Evolutionary conservation across 2,797 vertebrate genomes (phyloP), one percentile per base, ranked within the genome.

Genomic region (Sebastes steindachneri): DNA sequence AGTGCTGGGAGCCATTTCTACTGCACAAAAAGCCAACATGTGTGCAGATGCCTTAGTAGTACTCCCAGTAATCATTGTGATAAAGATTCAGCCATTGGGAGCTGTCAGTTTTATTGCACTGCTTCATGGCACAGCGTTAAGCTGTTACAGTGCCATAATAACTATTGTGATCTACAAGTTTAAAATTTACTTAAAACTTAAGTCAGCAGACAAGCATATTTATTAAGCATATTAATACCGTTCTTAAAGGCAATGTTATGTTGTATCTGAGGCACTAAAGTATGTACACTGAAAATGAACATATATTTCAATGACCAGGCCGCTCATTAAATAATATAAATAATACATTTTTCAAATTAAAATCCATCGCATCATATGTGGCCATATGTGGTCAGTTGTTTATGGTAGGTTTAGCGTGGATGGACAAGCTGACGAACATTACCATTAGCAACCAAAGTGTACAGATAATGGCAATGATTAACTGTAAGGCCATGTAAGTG

Each of bases 51-150:
- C 79, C 78, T 81, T 62, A 29, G 67, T 70, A 29, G 67, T 62
- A 33, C 48, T 73, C 76, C 71, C 79, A 79, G 87, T 82, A 85
- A 91, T 87, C 76, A 88, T 71, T 77, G 67, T 83, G 75, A 86
- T 88, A 73, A 82, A 90, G 83, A 87, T 82, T 84, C 70, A 67
- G 57, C 86, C 69, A 75, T 68, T 78, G 79, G 72, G 70, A 86
- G 74, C 66, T 68, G 59, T 87, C 69, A 48, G 81, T 88, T 91
- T 87, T 85, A 90, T 84, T 73, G 54, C 31, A 28, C 31, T 67
- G 71, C 81, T 62, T 87, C 63, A 73, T 55, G 5, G 58, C 51
- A 70, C 8, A 5, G 26, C 35, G 74, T 90, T 84, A 64, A 66
- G 26, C 41, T 82, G 48, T 78, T 79, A 80, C 12, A 70, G 37